Evolutionary conservation across 2,797 vertebrate genomes (phyloP), one percentile per base, ranked within the genome.

Genomic region (Miichthys miiuy): DNA sequence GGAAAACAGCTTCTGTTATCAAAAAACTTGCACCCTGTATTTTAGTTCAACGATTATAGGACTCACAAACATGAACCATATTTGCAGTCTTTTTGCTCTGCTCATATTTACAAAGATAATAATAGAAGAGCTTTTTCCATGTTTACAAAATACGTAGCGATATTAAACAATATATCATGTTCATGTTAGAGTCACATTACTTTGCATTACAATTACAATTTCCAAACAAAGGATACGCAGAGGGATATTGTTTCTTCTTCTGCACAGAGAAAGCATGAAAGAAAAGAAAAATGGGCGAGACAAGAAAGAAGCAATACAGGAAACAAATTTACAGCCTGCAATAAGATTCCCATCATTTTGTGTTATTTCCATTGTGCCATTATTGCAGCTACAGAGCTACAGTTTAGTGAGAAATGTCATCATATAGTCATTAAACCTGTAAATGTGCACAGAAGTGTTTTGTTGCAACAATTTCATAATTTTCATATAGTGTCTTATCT

Each of bases 141-240:
- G 30, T 77, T 62, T 60, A n/a, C 48, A 75, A 38, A 58, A 30
- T 25, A 23, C 56, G 34, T 61, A n/a, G 41, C 5, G 23, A 81
- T 79, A 76, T 83, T 80, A 68, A 85, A 77, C 63, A 20, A 52
- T 86, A 61, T 55, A 77, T 87, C 73, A 65, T 58, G 20, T 58
- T 67, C 30, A 23, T 61, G 25, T 25, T 17, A 34, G n/a, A 30
- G 38, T 60, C 27, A 14, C 48, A 47, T 57, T 67, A 42, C 2
- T 69, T 47, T 60, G 61, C 25, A 21, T 66, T 41, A n/a, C 6
- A 30, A 56, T 42, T 23, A 25, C 25, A 30, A 11, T 66, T 21
- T 70, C 25, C 44, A 60, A 68, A 61, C 60, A 52, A 38, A 38
- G 8, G 34, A 8, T n/a, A 12, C 1, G 11, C 34, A 30, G 30